Evolutionary conservation across 2,888 invertebrate genomes (phyloP), one percentile per base, ranked within the genome.

Genomic region (Andrena bucephala): DNA sequence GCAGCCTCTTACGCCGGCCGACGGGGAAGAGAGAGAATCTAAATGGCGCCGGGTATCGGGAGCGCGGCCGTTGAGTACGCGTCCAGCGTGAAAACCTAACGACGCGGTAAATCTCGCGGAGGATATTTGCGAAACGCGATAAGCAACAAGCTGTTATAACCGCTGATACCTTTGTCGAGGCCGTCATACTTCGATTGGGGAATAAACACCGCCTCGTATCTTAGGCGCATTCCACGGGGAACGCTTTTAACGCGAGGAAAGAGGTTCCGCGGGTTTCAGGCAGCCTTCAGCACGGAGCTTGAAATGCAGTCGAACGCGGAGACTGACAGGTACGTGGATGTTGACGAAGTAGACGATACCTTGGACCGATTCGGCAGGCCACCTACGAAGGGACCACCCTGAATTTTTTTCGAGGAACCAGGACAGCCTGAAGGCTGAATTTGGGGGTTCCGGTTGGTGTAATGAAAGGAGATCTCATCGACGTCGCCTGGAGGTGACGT

Each of bases 351-450:
- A 36, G 27, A 29, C 42, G n/a, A 42, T 50, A 31, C 52, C 50
- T 59, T 16, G 10, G 57, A 59, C 31, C 42, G 60, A 67, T 33
- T 7, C 48, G n/a, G 7, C 42, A 0, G 57, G 20, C 70, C 85
- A 78, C 76, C 78, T 65, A 71, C 68, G 8, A 27, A 29, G 73
- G 27, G 87, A 85, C 87, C 87, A 88, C 85, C 85, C 63, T 31
- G 78, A 50, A 54, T 59, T 59, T 71, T 71, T 62, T 85, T 81
- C 77, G 60, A 60, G 8, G 85, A 82, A 87, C 20, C 33, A n/a
- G 59, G 10, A 16, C 2, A 4, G 85, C 74, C 75, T 48, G 68
- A 31, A 52, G 87, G 76, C 29, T 31, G 52, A 69, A 31, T 57
- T 60, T 36, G n/a, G 69, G 76, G 80, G 81, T 87, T 85, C 77